Conservation (phyloP, 2,888 invertebrate species). For the Conus canariensis region DNA sequence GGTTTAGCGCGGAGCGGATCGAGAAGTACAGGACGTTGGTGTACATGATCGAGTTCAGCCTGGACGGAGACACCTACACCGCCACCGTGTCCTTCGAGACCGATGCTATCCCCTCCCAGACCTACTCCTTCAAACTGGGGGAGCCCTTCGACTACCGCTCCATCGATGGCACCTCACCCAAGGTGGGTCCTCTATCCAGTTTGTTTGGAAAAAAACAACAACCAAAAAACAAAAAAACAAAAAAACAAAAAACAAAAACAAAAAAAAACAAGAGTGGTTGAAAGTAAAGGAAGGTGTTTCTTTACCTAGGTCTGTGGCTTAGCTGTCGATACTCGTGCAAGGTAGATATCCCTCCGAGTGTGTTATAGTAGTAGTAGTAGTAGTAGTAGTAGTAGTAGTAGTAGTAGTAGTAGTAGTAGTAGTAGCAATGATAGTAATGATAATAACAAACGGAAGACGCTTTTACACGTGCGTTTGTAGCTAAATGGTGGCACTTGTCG, state of each 20-base stretch:
- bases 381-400: too few relatives aligned
- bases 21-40: slow-evolving; percentile 36
- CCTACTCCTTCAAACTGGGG: slow-evolving; percentile 40
- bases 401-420: too few relatives aligned
- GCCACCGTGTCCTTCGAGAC: slow-evolving; percentile 31
- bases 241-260: too few relatives aligned
- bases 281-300: background rate
- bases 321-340: too few relatives aligned
- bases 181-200: background rate
- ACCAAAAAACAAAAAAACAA: too few relatives aligned
- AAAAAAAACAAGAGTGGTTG: too few relatives aligned
- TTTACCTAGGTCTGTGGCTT: background rate
- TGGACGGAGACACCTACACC: slow-evolving; percentile 33
- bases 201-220: background rate
- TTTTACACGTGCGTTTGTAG: too few relatives aligned
- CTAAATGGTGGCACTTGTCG: too few relatives aligned
- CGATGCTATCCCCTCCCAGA: slow-evolving; percentile 30
- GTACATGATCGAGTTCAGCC: slow-evolving; percentile 28
- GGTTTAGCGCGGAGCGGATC: slow-evolving; percentile 28
- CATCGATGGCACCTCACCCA: slow-evolving; percentile 36
- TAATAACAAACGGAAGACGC: too few relatives aligned
- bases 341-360: too few relatives aligned
- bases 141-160: slow-evolving; percentile 28
- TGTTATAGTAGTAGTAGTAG: too few relatives aligned
- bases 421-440: too few relatives aligned